Base-by-base conservation (phyloP, 2,888 invertebrate species). In the Drosophila anceps region DNA sequence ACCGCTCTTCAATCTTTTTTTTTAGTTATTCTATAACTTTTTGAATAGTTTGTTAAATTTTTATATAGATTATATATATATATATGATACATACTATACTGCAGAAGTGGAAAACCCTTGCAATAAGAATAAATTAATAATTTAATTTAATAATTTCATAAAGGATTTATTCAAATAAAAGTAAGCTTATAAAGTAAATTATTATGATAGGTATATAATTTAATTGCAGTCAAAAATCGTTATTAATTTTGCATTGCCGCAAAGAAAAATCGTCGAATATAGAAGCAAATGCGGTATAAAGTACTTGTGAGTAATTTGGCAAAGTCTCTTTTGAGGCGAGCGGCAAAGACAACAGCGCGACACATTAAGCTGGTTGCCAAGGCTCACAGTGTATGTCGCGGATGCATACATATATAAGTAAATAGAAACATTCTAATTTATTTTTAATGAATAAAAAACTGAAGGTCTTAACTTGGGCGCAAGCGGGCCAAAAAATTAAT, bases 361-460 rank as follows among this genome's bases (percentile, higher is more conserved):
- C 18, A 29, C 44, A 33, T 51, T 43, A 55, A 55, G 68, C 68
- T 44, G 44, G 41, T 59, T 63, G n/a, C 51, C 54, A 65, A 64
- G 68, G 72, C 20, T 60, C 41, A 37, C 33, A 59, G 60, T 31
- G 41, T 48, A 4, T 44, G 57, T 60, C 39, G 33, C 31, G n/a
- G n/a, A n/a, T n/a, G n/a, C n/a, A n/a, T n/a, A n/a, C n/a, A 43
- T 58, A 20, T 18, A 61, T n/a, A 73, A 76, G 65, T 65, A 65
- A 65, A 70, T 80, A 53, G 76, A 63, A 81, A 69, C 79, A 82
- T 84, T 84, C 67, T 87, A 84, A 84, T 82, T 82, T 87, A 78
- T 81, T 84, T 82, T 87, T 73, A 84, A 84, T 84, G 82, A 84
- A 80, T 59, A 61, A 75, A 80, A 78, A 87, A 86, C 71, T 68